Evolutionary conservation across 2,797 vertebrate genomes (phyloP).

Genomic region (Geotrypetes seraphini): DNA sequence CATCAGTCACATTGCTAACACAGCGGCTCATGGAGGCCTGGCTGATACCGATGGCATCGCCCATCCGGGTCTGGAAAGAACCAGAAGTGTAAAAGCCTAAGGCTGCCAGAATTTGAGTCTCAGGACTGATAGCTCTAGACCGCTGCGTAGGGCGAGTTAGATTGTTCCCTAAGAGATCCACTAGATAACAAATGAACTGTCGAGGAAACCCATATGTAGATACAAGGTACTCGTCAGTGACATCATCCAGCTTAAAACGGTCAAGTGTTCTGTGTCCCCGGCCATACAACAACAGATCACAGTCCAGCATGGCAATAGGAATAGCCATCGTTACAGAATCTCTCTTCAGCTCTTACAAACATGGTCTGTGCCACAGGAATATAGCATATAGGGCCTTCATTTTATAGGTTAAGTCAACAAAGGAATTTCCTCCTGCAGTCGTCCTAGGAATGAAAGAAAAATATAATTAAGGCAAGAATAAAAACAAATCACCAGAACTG

Average conservation of each 20-base stretch:
- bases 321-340: constrained; percentile 78
- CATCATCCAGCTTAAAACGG: constrained; percentile 82
- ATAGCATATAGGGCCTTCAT: no score
- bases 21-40: constrained; percentile 96
- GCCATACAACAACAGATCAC: constrained; percentile 84
- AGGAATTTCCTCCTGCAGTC: no score
- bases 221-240: constrained; percentile 78
- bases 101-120: constrained; percentile 89
- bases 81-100: constrained; percentile 92
- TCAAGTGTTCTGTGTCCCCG: constrained; percentile 86
- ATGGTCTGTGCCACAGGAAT: no score
- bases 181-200: constrained; percentile 83
- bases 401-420: no score
- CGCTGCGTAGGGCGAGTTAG: constrained; percentile 82
- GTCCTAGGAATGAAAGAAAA: no score
- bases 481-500: no score
- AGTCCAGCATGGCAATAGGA: constrained; percentile 82
- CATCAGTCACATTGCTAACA: constrained; percentile 86
- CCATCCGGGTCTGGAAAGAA: constrained; percentile 93
- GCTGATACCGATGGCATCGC: constrained; percentile 90
- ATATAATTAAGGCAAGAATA: no score
- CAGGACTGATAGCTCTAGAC: constrained; percentile 88
- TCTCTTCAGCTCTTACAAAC: no score
- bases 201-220: constrained; percentile 85
- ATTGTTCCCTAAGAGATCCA: constrained; percentile 77